A percentile compares a stretch with the other conserved stretches of the same genome.
These are phyloP conservation scores for Gasteruption jaculator DNA, from an alignment of 2,888 invertebrate genomes.

Conservation along the genomic window DNA sequence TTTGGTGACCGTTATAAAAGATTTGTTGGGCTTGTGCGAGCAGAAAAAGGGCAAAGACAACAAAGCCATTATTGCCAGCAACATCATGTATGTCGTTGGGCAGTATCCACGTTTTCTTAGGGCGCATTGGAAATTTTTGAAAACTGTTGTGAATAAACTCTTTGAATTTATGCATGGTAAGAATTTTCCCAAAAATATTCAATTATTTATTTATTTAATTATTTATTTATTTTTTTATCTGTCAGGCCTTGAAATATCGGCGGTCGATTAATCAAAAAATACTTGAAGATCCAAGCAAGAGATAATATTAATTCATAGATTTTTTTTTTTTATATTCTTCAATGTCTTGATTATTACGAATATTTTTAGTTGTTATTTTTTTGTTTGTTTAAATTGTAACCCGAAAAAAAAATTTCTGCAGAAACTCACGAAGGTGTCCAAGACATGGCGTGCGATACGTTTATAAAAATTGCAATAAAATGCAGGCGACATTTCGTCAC, in stretches of 20 bases:
- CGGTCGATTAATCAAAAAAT: too few species aligned
- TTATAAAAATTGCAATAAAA: conserved; percentile 98
- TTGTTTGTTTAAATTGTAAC: conserved; percentile 3
- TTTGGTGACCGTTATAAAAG: conserved; percentile 97
- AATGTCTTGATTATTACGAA: too few species aligned
- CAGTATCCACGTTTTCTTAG: conserved; percentile 97
- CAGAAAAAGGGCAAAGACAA: conserved; percentile 99
- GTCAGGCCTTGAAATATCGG: neutral
- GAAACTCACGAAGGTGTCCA: conserved; percentile 99
- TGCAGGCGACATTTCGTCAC: conserved; percentile 97
- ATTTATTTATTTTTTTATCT: conserved; percentile 3
- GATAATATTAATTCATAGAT: too few species aligned
- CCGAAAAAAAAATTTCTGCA: conserved; percentile 44
- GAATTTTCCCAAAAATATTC: conserved; percentile 18
- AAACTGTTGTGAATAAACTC: conserved; percentile 98
- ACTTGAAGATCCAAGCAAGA: too few species aligned
- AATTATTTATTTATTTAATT: conserved; percentile 11
- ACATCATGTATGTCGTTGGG: conserved; percentile 99
- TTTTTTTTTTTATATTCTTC: too few species aligned
- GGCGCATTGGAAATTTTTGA: conserved; percentile 99
- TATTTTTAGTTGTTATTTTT: too few species aligned
- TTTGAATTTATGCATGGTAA: conserved; percentile 98
- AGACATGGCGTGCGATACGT: conserved; percentile 99
- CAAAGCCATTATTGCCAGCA: conserved; percentile 99
- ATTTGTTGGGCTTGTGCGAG: conserved; percentile 93